phyloP scores from a whole-genome alignment of 2,113 vertebrate genomes.

The Phyllostomus hastatus region DNA sequence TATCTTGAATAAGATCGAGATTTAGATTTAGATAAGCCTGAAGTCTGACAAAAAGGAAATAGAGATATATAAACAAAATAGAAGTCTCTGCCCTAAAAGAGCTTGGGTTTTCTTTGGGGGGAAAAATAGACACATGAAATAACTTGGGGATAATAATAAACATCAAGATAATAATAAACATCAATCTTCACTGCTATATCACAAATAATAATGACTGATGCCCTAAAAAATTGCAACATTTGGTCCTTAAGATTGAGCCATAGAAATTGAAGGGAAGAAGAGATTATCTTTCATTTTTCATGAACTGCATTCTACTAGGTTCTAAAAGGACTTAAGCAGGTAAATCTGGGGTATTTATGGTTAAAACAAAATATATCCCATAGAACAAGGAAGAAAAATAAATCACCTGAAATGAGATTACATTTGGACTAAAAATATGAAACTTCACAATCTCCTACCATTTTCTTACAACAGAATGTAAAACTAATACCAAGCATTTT shows the following conservation, averaged over 20 bases:
- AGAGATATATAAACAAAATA: background rate
- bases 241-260: background rate
- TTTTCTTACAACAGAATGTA: background rate
- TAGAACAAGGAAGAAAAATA: background rate
- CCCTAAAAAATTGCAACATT: background rate
- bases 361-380: background rate
- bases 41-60: background rate
- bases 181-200: background rate
- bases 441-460: background rate
- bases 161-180: conserved; percentile 22
- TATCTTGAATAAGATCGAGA: background rate
- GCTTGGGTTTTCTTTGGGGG: background rate
- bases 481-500: conserved; percentile 9
- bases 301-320: conserved; percentile 13
- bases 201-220: background rate
- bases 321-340: conserved; percentile 10
- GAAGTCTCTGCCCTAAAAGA: background rate
- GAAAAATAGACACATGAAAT: background rate
- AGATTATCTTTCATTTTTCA: conserved; percentile 29
- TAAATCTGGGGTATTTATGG: background rate
- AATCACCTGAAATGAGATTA: background rate
- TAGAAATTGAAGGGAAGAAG: background rate
- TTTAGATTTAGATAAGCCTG: background rate
- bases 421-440: background rate
- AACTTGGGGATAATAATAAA: conserved; percentile 34